Percentiles rank a stretch among this genome's conserved stretches.
These are phyloP conservation scores for Eudyptes chrysolophus DNA, from an alignment of 2,113 vertebrate species.

Conservation along the genomic window DNA sequence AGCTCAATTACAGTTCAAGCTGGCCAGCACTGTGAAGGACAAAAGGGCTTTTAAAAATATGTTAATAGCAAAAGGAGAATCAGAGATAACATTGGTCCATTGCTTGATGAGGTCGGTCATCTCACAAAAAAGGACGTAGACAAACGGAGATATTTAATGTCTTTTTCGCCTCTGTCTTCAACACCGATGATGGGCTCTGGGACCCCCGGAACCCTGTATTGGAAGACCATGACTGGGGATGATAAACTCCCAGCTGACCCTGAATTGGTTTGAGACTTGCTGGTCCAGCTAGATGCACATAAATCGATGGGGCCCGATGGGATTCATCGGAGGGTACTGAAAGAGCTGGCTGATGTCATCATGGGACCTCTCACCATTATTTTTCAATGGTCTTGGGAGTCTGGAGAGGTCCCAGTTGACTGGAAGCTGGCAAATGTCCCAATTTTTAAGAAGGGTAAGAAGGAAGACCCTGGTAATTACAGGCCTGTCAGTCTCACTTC, in stretches of 20 bases:
- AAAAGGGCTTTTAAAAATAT: neutral
- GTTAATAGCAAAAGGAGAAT: neutral
- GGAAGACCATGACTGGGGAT: neutral
- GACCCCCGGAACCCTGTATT: too few relatives aligned
- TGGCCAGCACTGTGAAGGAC: neutral
- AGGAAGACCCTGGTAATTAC: neutral
- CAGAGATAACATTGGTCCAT: neutral
- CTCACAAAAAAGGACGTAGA: neutral
- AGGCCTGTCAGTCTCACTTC: neutral
- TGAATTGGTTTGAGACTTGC: neutral
- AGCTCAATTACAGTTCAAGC: neutral
- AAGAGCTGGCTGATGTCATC: neutral
- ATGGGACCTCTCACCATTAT: neutral
- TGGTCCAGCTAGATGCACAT: neutral
- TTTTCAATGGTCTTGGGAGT: neutral
- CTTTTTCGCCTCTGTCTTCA: neutral
- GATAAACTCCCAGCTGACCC: neutral
- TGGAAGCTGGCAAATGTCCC: neutral
- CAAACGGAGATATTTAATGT: rapidly evolving
- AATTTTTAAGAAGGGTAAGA: neutral
- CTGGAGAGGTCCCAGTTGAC: neutral
- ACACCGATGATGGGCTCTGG: neutral
- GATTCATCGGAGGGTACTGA: neutral
- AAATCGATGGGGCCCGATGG: neutral
- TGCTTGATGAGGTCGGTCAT: neutral